Evolutionary conservation across 2,113 vertebrate genomes (phyloP), one percentile per base, ranked within the genome.

Genomic region (Silurus asotus): DNA sequence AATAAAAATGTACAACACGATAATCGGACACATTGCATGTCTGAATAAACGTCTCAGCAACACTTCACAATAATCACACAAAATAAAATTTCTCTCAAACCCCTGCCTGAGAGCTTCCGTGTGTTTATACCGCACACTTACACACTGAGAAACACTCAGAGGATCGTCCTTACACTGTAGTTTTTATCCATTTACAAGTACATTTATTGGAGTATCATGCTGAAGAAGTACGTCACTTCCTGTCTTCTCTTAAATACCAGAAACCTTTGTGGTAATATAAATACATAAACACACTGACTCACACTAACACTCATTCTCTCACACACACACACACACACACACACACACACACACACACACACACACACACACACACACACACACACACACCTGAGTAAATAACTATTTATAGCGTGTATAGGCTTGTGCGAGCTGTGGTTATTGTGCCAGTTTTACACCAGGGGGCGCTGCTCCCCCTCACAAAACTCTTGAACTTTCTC

Each of bases 341-440:
- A 28, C 65, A 3, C 65, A 10, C 25, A 51, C 72, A 53, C 72
- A 53, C 48, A 53, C 72, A 5, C 23, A 55, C 23, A 7, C 23
- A 76, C 72, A 14, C 48, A 75, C 72, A 53, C 49, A 53, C 48
- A 53, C 74, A 76, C 74, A 55, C 49, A 76, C 74, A 76, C 74
- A 51, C 48, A 76, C 74, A 53, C 74, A 76, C n/a, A 2, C 37
- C 2, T 56, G 13, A 78, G 8, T 28, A 78, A 28, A 28, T 1
- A 37, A 28, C 25, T 78, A 78, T 58, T 78, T 19, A 58, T 58
- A 79, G 25, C 5, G n/a, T 9, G 23, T 65, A 11, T 67, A 25
- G 70, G 20, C 2, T 13, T 75, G 20, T 53, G 72, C 3, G 48
- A 7, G 17, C 3, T 49, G 28, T 9, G 70, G 75, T 78, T 25